Base-by-base conservation (phyloP, 2,113 vertebrate species). In the Microcebus jonahi region DNA sequence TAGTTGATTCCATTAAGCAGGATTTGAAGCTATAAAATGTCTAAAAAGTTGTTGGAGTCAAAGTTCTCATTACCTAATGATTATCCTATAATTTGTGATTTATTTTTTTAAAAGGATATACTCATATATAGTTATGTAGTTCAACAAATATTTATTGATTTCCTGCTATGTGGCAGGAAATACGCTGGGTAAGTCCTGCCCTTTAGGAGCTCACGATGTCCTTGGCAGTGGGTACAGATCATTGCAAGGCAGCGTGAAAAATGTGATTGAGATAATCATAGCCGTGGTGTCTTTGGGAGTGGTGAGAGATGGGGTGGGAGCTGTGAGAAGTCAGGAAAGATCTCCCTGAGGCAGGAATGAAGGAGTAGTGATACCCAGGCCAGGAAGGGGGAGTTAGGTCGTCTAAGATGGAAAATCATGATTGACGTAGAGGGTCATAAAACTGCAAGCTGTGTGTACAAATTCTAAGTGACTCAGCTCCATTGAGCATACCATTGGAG, bases 231-330 rank as follows among this genome's bases (percentile, higher is more conserved):
- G 63, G 61, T 55, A 83, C 6, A 92, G 48, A 93, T 55, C 73
- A 59, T 84, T 34, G 13, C 29, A 90, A 55, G 55, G 10, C 23
- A 67, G 34, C 25, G 9, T 50, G 45, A 21, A 34, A 68, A 87
- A 53, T 29, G 0, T n/a, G n/a, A 65, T 4, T 27, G 55, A 95
- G 70, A 87, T 23, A 61, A 79, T 31, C n/a, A 31, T 0, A 57
- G 39, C 10, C 50, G 57, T 18, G 50, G n/a, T 34, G 50, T 81
- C 50, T 34, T 0, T 57, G 15, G 73, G 17, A 45, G 31, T 31
- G 8, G 21, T 76, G 0, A 4, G 6, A 34, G 12, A 10, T 76
- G 29, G 3, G 2, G 0, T 34, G 4, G 4, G 10, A 3, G 5
- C 18, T 15, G 10, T 36, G 48, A 75, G 67, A 80, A 4, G 10